Percentiles rank a stretch among this genome's conserved stretches.
phyloP scores from a whole-genome alignment of 92 coral and sea anemone genomes.

The Heliopora coerulea region DNA sequence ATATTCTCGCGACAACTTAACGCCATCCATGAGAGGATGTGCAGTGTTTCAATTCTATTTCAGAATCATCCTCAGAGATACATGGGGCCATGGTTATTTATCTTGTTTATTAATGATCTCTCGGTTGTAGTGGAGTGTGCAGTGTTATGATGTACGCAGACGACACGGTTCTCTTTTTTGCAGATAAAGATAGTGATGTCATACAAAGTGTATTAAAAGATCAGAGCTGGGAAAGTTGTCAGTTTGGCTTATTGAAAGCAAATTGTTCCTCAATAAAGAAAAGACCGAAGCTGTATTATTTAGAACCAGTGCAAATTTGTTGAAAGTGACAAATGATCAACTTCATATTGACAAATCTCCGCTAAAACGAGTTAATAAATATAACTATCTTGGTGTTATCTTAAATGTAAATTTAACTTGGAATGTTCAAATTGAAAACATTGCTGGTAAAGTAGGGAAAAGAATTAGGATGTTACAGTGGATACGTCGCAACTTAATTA shows the following conservation, averaged over 20 bases:
- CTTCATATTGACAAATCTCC: constrained; percentile 14
- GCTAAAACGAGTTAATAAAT: constrained; percentile 32
- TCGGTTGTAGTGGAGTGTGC: too few species aligned
- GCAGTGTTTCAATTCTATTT: too few species aligned
- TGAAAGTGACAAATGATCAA: not conserved
- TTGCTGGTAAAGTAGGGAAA: constrained; percentile 37
- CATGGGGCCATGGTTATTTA: constrained; percentile 8
- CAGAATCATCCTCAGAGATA: too few species aligned
- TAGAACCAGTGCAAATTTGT: constrained; percentile 5
- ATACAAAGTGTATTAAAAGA: too few species aligned
- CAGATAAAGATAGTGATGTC: too few species aligned
- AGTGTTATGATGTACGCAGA: too few species aligned
- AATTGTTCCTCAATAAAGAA: constrained; percentile 18
- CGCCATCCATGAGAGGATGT: too few species aligned
- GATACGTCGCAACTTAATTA: constrained; percentile 33
- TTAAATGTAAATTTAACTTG: constrained; percentile 42
- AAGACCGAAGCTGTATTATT: constrained; percentile 31
- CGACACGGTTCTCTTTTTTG: too few species aligned
- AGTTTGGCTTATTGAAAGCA: constrained; percentile 15
- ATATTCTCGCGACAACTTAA: too few species aligned
- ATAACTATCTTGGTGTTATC: constrained; percentile 36
- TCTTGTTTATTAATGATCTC: constrained; percentile 3
- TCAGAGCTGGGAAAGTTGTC: constrained; percentile 8
- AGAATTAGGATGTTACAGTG: constrained; percentile 53
- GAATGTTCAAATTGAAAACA: constrained; percentile 29